These are phyloP conservation scores for Drosophila ezoana DNA, from an alignment of 2,888 invertebrate species.

Conservation along the genomic window DNA sequence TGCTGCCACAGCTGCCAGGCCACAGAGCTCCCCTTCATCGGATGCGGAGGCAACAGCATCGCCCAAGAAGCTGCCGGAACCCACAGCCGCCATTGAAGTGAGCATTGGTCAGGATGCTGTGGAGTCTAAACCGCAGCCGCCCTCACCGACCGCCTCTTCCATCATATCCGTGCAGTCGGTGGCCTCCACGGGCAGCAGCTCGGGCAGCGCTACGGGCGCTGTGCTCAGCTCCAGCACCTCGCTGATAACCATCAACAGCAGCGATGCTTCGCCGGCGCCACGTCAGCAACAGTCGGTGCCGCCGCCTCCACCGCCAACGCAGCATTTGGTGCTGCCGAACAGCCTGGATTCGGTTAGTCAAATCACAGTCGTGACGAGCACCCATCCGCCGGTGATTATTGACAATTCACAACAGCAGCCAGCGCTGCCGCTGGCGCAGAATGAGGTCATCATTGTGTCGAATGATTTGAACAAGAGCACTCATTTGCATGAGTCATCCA, in stretches of 20 bases:
- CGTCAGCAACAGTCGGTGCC: slow-evolving; percentile 67
- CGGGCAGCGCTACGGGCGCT: slow-evolving; percentile 59
- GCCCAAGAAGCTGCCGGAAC: slow-evolving; percentile 50
- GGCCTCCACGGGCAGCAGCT: slow-evolving; percentile 59
- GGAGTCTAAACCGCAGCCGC: slow-evolving; percentile 70
- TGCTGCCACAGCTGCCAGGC: slow-evolving; percentile 83
- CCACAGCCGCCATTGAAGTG: slow-evolving; percentile 66
- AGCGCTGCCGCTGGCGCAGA: slow-evolving; percentile 66
- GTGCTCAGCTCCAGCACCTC: slow-evolving; percentile 83
- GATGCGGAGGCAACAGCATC: slow-evolving; percentile 15
- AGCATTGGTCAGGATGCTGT: slow-evolving; percentile 65
- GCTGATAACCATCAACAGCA: slow-evolving; percentile 84
- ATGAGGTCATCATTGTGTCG: slow-evolving; percentile 92
- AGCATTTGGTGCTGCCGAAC: slow-evolving; percentile 88
- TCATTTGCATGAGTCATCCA: slow-evolving; percentile 88
- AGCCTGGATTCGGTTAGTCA: slow-evolving; percentile 91
- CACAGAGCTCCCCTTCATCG: slow-evolving; percentile 1
- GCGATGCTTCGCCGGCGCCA: slow-evolving; percentile 72
- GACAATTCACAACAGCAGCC: slow-evolving; percentile 85
- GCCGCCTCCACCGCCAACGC: slow-evolving; percentile 57
- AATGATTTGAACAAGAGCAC: slow-evolving; percentile 90
- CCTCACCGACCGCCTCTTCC: slow-evolving; percentile 81
- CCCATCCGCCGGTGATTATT: slow-evolving; percentile 91
- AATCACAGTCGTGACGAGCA: slow-evolving; percentile 93
- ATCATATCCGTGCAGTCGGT: slow-evolving; percentile 77